Evolutionary conservation across 30 jellyfish, hydroid and myxozoan genomes (phyloP).

Genomic region (Hydra vulgaris): DNA sequence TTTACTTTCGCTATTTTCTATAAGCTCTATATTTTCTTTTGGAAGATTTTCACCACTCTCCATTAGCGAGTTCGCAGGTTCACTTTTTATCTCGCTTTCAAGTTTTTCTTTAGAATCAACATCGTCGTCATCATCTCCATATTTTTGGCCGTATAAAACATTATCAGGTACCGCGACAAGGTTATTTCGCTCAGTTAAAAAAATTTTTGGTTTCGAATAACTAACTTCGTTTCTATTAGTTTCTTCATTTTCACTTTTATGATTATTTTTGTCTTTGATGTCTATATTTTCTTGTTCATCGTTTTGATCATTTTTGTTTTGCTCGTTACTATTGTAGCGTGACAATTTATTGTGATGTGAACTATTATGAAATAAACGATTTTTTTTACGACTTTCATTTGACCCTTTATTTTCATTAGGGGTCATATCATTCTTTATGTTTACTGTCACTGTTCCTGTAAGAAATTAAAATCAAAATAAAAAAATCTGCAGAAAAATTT

Average conservation of each 20-base stretch:
- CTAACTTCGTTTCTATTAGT: neutral
- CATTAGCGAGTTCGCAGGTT: neutral
- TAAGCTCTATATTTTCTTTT: neutral
- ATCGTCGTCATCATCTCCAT: neutral
- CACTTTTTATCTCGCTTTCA: neutral
- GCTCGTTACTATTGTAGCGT: too few species aligned
- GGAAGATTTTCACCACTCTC: conserved; percentile 7
- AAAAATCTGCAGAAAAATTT: neutral
- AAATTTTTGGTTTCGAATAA: neutral
- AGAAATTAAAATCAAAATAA: neutral
- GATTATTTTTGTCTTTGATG: neutral
- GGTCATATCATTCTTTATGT: neutral
- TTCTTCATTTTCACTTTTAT: neutral
- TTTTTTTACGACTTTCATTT: neutral
- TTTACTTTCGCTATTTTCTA: neutral
- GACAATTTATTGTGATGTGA: neutral
- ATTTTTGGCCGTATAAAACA: neutral
- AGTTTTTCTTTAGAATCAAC: neutral
- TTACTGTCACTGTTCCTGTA: conserved; percentile 16
- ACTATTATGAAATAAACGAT: neutral
- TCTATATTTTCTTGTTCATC: neutral
- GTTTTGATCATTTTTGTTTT: neutral
- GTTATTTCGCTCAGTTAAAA: neutral
- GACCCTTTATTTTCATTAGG: neutral
- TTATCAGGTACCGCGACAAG: conserved; percentile 3